A percentile compares a stretch with the other conserved stretches of the same genome.
Conservation (phyloP, 2,113 vertebrate genomes). For the Heterotis niloticus region DNA sequence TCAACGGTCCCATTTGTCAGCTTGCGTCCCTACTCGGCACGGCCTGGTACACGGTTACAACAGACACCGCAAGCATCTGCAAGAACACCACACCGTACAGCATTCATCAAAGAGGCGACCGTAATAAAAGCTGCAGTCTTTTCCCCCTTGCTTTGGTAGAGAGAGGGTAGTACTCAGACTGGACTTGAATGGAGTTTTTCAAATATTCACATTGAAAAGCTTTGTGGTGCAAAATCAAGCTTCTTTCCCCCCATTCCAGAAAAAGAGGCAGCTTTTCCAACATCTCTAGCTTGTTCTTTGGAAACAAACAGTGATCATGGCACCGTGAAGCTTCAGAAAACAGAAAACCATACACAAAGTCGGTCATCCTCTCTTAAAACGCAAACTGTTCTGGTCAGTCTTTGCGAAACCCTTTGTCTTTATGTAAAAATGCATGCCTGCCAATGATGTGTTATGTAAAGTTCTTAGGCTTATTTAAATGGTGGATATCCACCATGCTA, state of each 20-base stretch:
- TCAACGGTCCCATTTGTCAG: constrained; percentile 48
- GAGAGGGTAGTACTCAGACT: not conserved
- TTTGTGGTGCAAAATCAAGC: constrained; percentile 39
- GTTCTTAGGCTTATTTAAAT: constrained; percentile 70
- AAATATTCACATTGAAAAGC: constrained; percentile 28
- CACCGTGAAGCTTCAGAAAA: constrained; percentile 70
- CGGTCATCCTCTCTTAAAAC: constrained; percentile 64
- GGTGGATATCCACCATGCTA: constrained; percentile 71
- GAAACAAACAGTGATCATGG: constrained; percentile 67
- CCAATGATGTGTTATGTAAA: constrained; percentile 78
- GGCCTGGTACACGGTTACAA: constrained; percentile 51
- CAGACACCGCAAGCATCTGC: constrained; percentile 50
- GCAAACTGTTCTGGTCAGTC: constrained; percentile 52
- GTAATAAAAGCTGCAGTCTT: constrained; percentile 30
- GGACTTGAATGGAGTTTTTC: constrained; percentile 34
- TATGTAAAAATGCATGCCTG: constrained; percentile 70
- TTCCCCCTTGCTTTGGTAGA: constrained; percentile 1
- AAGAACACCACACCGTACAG: constrained; percentile 47
- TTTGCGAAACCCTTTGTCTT: constrained; percentile 70
- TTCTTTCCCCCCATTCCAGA: constrained; percentile 33
- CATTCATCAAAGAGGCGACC: constrained; percentile 40
- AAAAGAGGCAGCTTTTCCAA: constrained; percentile 63
- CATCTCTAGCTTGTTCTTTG: constrained; percentile 58
- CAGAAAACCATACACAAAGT: constrained; percentile 56
- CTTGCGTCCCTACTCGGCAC: constrained; percentile 45